phyloP scores from a whole-genome alignment of 1,140 invertebrate genomes.

The Euglossa dilemma region DNA sequence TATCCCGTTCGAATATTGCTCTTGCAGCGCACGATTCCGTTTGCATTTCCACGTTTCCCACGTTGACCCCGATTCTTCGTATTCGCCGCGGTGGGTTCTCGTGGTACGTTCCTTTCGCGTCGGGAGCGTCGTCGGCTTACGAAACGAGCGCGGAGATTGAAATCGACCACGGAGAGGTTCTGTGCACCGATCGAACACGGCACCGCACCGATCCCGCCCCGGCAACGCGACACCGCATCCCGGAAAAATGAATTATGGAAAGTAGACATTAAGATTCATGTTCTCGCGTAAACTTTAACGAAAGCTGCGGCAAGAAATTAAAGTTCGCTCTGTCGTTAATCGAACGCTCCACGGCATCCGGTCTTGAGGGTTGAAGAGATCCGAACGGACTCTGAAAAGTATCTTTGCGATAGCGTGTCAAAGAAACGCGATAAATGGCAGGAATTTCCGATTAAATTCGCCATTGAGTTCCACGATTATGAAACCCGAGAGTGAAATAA shows the following conservation, averaged over 20 bases:
- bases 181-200: neutral
- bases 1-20: conserved; percentile 6
- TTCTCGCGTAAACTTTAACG: conserved; percentile 4
- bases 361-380: neutral
- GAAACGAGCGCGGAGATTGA: conserved; percentile 28
- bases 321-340: conserved; percentile 1
- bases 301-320: neutral
- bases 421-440: no score
- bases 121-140: neutral
- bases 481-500: no score
- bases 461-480: no score
- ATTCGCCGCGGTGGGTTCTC: neutral
- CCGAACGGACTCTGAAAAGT: neutral
- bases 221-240: neutral
- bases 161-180: conserved; percentile 3
- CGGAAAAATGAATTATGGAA: conserved; percentile 37
- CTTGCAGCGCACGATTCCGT: conserved; percentile 15
- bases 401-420: neutral
- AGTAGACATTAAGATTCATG: conserved; percentile 32
- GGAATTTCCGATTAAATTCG: no score
- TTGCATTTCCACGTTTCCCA: conserved; percentile 17
- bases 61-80: neutral
- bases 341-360: neutral
- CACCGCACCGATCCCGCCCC: neutral
- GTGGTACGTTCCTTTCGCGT: no score